A percentile compares a stretch with the other conserved stretches of the same genome.
phyloP scores from a whole-genome alignment of 2,797 vertebrate species.

The Phrynocephalus guinanensis region DNA sequence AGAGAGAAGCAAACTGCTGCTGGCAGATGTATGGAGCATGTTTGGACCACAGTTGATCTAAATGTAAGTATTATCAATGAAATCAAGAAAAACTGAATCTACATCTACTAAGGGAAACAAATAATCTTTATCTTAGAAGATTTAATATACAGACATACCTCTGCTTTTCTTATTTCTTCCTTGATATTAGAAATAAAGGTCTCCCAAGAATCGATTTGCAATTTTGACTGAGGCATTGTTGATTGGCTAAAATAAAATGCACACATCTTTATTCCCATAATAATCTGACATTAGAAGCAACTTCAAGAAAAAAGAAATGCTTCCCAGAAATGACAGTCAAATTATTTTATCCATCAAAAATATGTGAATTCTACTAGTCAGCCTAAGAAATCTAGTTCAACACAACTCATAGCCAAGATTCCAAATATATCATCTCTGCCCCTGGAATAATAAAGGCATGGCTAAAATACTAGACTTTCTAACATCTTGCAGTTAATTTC shows the following conservation, averaged over 20 bases:
- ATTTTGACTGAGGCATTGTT: conserved; percentile 44
- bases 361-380: neutral
- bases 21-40: neutral
- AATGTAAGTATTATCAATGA: neutral
- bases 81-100: neutral
- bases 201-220: conserved; percentile 70
- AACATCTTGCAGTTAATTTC: neutral
- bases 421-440: neutral
- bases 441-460: neutral
- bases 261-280: conserved; percentile 38
- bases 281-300: neutral
- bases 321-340: neutral
- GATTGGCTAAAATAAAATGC: conserved; percentile 52
- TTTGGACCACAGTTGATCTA: neutral
- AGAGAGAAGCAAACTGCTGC: neutral
- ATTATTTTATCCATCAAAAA: neutral
- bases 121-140: neutral
- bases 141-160: conserved; percentile 67
- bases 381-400: neutral
- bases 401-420: neutral
- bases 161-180: conserved; percentile 65
- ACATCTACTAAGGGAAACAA: neutral
- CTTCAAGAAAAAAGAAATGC: neutral
- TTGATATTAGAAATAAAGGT: conserved; percentile 65
- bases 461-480: neutral